A percentile compares a stretch with the other conserved stretches of the same genome.
Evolutionary conservation across 2,113 vertebrate species (phyloP).

Genomic region (Anas platyrhynchos): DNA sequence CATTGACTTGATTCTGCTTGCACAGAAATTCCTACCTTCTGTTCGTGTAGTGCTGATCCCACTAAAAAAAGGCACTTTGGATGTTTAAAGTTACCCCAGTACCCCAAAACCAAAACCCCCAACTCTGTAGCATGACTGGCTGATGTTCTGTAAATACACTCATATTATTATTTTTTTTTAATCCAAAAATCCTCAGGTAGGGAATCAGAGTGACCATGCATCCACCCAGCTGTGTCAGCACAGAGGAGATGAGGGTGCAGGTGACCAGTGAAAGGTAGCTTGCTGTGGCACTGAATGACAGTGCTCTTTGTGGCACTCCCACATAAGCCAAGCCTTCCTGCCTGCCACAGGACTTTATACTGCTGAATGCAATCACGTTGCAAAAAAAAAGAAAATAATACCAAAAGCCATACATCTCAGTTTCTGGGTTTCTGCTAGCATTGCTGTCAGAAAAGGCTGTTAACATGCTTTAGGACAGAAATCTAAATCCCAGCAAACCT

Average conservation of each 20-base stretch:
- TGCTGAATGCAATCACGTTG: rapidly evolving
- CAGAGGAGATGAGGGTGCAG: neutral
- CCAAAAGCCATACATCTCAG: neutral
- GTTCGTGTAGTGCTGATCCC: neutral
- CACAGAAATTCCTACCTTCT: neutral
- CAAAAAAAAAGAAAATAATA: neutral
- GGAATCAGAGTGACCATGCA: rapidly evolving
- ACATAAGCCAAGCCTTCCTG: rapidly evolving
- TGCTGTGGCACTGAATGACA: rapidly evolving
- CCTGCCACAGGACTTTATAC: neutral
- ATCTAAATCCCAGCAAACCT: neutral
- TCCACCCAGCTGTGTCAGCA: neutral
- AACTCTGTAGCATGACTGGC: neutral
- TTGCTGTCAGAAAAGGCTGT: neutral
- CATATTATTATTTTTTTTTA: neutral
- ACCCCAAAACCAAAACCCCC: neutral
- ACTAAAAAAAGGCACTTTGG: neutral
- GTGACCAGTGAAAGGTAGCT: neutral
- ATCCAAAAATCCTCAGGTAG: neutral
- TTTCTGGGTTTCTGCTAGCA: neutral
- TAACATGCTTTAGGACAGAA: neutral
- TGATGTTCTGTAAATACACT: neutral
- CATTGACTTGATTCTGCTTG: neutral
- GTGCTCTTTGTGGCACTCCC: neutral
- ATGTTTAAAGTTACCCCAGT: neutral